These are phyloP conservation scores for Drosophila pruinosa DNA, from an alignment of 1,140 invertebrate species.

Conservation along the genomic window DNA sequence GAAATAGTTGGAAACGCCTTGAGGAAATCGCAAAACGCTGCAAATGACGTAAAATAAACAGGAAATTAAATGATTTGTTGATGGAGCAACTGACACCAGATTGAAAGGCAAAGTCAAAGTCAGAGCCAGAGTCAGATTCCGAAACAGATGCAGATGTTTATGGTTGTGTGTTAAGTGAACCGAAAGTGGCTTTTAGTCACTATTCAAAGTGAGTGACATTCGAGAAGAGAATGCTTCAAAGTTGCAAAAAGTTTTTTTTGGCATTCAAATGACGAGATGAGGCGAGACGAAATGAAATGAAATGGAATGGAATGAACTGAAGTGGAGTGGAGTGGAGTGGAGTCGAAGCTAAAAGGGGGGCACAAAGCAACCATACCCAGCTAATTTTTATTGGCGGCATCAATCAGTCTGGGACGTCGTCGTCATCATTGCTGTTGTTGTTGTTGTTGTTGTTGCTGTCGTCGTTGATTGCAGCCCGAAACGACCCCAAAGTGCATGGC, in stretches of 20 bases:
- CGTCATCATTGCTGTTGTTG: neutral
- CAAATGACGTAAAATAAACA: neutral
- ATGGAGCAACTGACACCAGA: neutral
- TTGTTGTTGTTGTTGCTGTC: conserved; percentile 3
- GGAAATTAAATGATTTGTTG: conserved; percentile 2
- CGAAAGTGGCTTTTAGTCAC: neutral
- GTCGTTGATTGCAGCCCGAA: conserved; percentile 68
- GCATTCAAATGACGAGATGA: conserved; percentile 8
- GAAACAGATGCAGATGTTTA: neutral
- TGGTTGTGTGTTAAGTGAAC: neutral
- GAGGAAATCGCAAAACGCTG: too few species aligned
- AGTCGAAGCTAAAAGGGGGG: conserved; percentile 12
- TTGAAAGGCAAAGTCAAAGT: too few species aligned
- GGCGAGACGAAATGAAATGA: conserved; percentile 1
- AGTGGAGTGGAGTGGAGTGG: neutral
- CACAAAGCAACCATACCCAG: conserved; percentile 57
- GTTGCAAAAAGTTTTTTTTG: neutral
- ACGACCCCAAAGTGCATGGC: conserved; percentile 71
- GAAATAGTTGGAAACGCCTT: neutral
- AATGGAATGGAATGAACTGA: neutral
- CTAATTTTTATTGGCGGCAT: conserved; percentile 77
- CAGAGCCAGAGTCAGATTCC: too few species aligned
- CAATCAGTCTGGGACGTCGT: conserved; percentile 59
- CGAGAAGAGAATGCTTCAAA: conserved; percentile 1
- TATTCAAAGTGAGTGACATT: conserved; percentile 1